Conservation (phyloP, 2,888 invertebrate species). For the Blastobasis adustella region DNA sequence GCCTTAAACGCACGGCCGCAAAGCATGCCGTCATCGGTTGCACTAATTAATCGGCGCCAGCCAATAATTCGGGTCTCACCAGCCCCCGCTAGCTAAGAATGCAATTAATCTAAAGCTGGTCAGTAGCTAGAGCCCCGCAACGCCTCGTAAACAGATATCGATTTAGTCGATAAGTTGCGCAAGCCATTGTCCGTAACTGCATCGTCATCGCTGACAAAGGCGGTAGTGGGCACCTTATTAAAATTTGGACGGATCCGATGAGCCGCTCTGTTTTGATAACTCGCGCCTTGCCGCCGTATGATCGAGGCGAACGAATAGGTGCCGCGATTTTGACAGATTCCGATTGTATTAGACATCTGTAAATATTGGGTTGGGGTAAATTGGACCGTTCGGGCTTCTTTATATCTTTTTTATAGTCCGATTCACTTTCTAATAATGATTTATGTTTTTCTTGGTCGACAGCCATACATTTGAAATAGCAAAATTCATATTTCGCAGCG, state of each 20-base stretch:
- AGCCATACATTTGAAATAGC: no score
- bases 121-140: conserved; percentile 69
- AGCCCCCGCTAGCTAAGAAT: conserved; percentile 49
- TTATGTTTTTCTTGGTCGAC: no score
- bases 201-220: conserved; percentile 62
- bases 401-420: conserved; percentile 3
- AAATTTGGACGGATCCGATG: conserved; percentile 68
- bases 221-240: conserved; percentile 74
- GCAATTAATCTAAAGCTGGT: conserved; percentile 73
- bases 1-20: conserved; percentile 47
- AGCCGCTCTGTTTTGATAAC: conserved; percentile 70
- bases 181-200: conserved; percentile 68
- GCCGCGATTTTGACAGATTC: conserved; percentile 49
- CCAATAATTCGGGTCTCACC: conserved; percentile 45
- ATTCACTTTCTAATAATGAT: no score
- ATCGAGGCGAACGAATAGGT: conserved; percentile 43
- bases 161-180: conserved; percentile 72
- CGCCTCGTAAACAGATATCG: conserved; percentile 74
- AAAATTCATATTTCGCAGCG: no score
- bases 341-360: conserved; percentile 40
- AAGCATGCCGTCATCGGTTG: conserved; percentile 53
- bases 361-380: conserved; percentile 48
- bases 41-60: conserved; percentile 70
- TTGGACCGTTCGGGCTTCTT: conserved; percentile 20
- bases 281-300: conserved; percentile 43